Evolutionary conservation across 1,140 invertebrate species (phyloP), one percentile per base, ranked within the genome.

Genomic region (Eufriesea mexicana): DNA sequence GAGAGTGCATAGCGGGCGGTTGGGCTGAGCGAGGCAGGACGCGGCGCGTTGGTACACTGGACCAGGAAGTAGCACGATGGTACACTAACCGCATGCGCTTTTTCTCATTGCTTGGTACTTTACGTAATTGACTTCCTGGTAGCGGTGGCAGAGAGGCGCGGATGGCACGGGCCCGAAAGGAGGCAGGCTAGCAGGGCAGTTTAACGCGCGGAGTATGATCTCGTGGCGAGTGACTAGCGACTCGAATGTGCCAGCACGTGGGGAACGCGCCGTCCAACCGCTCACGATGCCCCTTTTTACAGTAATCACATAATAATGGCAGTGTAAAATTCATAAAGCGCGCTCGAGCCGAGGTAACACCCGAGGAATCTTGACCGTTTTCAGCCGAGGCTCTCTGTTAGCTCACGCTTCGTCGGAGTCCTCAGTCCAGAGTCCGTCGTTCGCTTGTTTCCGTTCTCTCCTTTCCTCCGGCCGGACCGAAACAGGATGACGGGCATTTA

Each of bases 311-410:
- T 78, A 88, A 84, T 80, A 86, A 88, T 83, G 61, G 35, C 55
- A 81, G 72, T 77, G 85, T 87, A 87, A 87, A 88, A 88, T 88
- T 88, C 85, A 86, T 88, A 88, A 79, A 87, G 68, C 67, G 61
- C 45, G 35, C 20, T 18, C 73, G 47, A 51, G 28, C 10, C 35
- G 47, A 16, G 35, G 47, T 42, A 55, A 79, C 67, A 55, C 78
- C 42, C n/a, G 51, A 75, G 61, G 51, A 81, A 81, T 76, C 72
- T 67, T 45, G 47, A 6, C 54, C 47, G 70, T 71, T 80, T 54
- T 54, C 66, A 70, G 76, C 28, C 18, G 0, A 14, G 9, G 28
- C 16, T 61, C 2, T 62, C 14, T 28, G 2, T 61, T 16, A n/a
- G n/a, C n/a, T n/a, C n/a, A n/a, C n/a, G n/a, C n/a, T n/a, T n/a